Evolutionary conservation across 2,113 vertebrate genomes (phyloP).

Genomic region (Eleginops maclovinus): DNA sequence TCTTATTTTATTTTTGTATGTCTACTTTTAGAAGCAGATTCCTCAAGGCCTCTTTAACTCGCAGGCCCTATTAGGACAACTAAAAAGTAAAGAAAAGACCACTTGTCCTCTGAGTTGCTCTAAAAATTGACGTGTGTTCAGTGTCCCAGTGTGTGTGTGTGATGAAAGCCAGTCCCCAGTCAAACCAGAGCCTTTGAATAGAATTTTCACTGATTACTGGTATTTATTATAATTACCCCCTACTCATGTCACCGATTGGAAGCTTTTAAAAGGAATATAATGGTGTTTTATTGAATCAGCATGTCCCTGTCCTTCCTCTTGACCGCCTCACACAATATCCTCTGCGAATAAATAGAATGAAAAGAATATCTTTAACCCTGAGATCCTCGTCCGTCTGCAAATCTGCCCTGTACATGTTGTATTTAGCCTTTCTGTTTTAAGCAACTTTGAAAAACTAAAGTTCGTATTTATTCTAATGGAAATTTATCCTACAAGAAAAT

Average conservation of each 20-base stretch:
- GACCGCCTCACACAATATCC: conserved; percentile 60
- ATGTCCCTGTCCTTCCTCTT: conserved; percentile 70
- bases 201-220: conserved; percentile 91
- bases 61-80: conserved; percentile 13
- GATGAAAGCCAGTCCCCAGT: conserved; percentile 93
- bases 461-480: conserved; percentile 5
- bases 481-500: conserved; percentile 10
- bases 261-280: conserved; percentile 92
- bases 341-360: conserved; percentile 75
- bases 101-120: conserved; percentile 64
- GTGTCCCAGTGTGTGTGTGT: conserved; percentile 77
- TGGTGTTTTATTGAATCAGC: conserved; percentile 93
- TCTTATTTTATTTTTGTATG: not conserved
- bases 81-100: conserved; percentile 62
- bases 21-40: not conserved
- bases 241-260: conserved; percentile 90
- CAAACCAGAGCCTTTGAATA: conserved; percentile 87
- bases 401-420: conserved; percentile 8
- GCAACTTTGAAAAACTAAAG: conserved; percentile 27
- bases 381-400: conserved; percentile 39
- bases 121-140: conserved; percentile 51
- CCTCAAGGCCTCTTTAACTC: not conserved
- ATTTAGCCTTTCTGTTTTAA: conserved; percentile 26
- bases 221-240: conserved; percentile 96
- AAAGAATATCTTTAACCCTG: conserved; percentile 62